Evolutionary conservation across 2,797 vertebrate genomes (phyloP).

Genomic region (Synanceia verrucosa): DNA sequence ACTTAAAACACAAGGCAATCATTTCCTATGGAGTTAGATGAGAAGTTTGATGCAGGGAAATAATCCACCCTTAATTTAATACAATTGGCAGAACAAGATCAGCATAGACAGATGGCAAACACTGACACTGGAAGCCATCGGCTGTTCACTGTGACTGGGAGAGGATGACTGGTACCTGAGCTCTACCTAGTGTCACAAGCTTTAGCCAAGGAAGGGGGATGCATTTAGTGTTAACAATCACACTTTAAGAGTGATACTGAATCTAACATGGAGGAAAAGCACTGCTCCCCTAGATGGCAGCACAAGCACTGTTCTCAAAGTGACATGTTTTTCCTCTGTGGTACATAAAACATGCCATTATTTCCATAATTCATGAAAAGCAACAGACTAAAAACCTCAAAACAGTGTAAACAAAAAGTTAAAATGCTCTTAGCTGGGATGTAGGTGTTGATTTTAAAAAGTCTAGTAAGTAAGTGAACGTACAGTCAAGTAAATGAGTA

Average conservation of each 20-base stretch:
- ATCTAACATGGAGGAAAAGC: neutral
- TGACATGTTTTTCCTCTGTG: conserved; percentile 1
- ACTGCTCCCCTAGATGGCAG: conserved; percentile 35
- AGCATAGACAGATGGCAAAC: conserved; percentile 5
- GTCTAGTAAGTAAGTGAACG: conserved; percentile 13
- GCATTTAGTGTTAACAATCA: conserved; percentile 15
- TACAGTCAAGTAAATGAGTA: conserved; percentile 46
- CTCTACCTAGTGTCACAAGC: conserved; percentile 38
- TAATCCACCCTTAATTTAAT: conserved; percentile 12
- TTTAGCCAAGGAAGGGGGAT: neutral
- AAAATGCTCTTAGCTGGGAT: conserved; percentile 20
- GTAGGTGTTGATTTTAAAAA: conserved; percentile 25
- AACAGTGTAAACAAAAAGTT: conserved; percentile 50
- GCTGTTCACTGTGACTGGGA: conserved; percentile 24
- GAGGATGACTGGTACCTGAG: conserved; percentile 61
- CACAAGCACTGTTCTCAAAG: conserved; percentile 4
- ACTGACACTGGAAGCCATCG: conserved; percentile 9
- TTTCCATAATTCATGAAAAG: conserved; percentile 14
- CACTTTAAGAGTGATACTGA: conserved; percentile 1
- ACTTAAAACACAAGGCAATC: neutral
- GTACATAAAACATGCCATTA: neutral
- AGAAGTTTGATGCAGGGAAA: conserved; percentile 2
- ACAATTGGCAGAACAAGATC: conserved; percentile 16
- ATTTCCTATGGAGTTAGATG: neutral
- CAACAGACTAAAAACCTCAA: conserved; percentile 23